Evolutionary conservation across 2,888 invertebrate species (phyloP).

Genomic region (Pterostichus madidus): DNA sequence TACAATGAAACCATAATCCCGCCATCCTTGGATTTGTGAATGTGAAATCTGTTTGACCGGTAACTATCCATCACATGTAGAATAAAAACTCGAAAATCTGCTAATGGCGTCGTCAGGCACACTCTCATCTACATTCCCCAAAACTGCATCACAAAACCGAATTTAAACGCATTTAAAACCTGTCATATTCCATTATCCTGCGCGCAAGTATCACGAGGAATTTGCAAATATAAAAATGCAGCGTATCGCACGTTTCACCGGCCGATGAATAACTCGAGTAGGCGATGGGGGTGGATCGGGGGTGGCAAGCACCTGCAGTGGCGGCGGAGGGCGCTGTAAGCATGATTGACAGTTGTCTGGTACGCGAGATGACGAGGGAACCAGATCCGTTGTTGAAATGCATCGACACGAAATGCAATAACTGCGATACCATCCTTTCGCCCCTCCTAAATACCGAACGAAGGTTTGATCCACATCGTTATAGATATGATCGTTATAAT

Average conservation of each 20-base stretch:
- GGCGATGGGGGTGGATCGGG: not conserved
- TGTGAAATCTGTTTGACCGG: conserved; percentile 30
- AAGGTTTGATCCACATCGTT: conserved; percentile 14
- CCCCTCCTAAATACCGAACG: not conserved
- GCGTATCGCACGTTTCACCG: conserved; percentile 41
- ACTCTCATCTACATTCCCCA: conserved; percentile 30
- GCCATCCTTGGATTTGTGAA: conserved; percentile 25
- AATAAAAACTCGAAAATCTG: conserved; percentile 40
- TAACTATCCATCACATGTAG: conserved; percentile 41
- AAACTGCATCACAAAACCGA: conserved; percentile 52
- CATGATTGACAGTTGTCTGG: conserved; percentile 65
- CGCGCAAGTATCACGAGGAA: conserved; percentile 9
- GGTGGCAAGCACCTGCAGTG: conserved; percentile 43
- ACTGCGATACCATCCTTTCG: conserved; percentile 18
- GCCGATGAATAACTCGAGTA: conserved; percentile 29
- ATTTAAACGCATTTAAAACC: conserved; percentile 50
- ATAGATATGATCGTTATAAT: conserved; percentile 28
- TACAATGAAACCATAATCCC: conserved; percentile 22
- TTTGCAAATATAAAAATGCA: conserved; percentile 58
- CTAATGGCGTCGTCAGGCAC: conserved; percentile 10
- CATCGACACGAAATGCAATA: conserved; percentile 59
- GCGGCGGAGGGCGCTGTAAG: conserved; percentile 42
- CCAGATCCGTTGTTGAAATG: conserved; percentile 44
- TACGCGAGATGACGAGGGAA: conserved; percentile 51
- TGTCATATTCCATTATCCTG: conserved; percentile 44